Evolutionary conservation across 37 sponge, comb jelly and placozoan genomes (phyloP).

Genomic region (Haliclona indistincta): DNA sequence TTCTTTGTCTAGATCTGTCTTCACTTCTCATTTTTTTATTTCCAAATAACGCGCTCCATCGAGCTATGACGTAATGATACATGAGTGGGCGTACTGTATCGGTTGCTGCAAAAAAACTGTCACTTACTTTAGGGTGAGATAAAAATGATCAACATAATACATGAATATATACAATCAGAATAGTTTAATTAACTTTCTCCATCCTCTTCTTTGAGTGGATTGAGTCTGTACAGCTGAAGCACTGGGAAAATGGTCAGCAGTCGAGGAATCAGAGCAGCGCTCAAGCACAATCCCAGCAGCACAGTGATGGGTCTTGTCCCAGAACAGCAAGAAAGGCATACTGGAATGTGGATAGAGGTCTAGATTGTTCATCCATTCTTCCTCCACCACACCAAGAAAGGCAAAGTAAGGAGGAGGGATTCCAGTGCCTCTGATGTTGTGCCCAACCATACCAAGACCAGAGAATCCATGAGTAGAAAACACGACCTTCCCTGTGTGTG

Average conservation of each 20-base stretch:
- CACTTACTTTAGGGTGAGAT: too few species aligned
- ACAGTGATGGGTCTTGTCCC: constrained; percentile 48
- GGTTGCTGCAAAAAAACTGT: too few species aligned
- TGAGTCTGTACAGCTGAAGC: too few species aligned
- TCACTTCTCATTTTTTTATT: too few species aligned
- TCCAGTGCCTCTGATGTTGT: constrained; percentile 1
- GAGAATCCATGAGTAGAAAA: constrained; percentile 26
- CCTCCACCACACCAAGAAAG: constrained; percentile 14
- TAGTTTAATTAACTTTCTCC: too few species aligned
- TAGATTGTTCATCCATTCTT: constrained; percentile 38
- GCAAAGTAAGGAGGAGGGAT: constrained; percentile 37
- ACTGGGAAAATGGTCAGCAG: not conserved
- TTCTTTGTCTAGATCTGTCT: too few species aligned
- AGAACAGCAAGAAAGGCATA: constrained; percentile 19
- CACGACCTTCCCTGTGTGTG: constrained; percentile 32
- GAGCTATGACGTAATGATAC: too few species aligned
- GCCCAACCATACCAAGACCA: not conserved
- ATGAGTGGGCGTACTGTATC: too few species aligned
- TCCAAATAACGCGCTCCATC: too few species aligned
- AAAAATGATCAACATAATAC: too few species aligned
- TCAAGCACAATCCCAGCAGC: constrained; percentile 28
- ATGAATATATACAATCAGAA: too few species aligned
- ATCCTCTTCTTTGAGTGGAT: too few species aligned
- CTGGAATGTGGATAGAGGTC: not conserved
- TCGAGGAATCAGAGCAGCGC: not conserved